Conservation (phyloP, 2,797 vertebrate genomes). For the Numenius phaeopus region DNA sequence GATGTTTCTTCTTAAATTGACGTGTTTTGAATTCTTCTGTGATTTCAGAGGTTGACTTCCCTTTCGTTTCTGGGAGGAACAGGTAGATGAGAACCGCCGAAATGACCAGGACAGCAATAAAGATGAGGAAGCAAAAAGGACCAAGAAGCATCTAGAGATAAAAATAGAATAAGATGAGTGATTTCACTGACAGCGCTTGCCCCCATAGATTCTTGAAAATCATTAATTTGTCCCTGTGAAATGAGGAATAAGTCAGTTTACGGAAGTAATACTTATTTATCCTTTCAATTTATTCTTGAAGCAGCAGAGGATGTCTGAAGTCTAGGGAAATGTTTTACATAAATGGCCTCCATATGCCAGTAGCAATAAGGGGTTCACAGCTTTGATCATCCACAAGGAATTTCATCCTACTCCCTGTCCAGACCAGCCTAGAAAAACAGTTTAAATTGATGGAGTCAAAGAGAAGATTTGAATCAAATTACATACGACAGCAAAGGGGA, state of each 20-base stretch:
- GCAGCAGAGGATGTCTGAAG: neutral
- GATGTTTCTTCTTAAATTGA: neutral
- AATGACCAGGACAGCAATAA: slow-evolving; percentile 54
- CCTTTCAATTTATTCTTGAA: neutral
- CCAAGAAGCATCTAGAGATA: slow-evolving; percentile 80
- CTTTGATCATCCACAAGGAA: neutral
- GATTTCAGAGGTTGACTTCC: slow-evolving; percentile 67
- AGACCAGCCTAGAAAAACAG: neutral
- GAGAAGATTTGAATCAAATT: neutral
- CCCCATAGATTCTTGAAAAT: neutral
- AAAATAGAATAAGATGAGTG: neutral
- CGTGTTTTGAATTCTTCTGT: slow-evolving; percentile 50
- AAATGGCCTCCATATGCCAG: neutral
- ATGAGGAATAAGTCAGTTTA: neutral
- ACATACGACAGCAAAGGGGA: slow-evolving; percentile 89
- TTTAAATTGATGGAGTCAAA: neutral
- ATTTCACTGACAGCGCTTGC: neutral
- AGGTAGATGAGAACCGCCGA: slow-evolving; percentile 41
- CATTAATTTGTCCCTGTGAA: neutral
- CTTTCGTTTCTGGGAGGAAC: slow-evolving; percentile 77
- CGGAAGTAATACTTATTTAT: neutral
- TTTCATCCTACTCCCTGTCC: neutral
- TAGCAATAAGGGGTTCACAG: neutral
- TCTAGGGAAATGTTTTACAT: neutral
- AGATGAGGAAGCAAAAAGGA: slow-evolving; percentile 82